phyloP scores from a whole-genome alignment of 1,140 invertebrate genomes.

The Drosophila tsacasi region DNA sequence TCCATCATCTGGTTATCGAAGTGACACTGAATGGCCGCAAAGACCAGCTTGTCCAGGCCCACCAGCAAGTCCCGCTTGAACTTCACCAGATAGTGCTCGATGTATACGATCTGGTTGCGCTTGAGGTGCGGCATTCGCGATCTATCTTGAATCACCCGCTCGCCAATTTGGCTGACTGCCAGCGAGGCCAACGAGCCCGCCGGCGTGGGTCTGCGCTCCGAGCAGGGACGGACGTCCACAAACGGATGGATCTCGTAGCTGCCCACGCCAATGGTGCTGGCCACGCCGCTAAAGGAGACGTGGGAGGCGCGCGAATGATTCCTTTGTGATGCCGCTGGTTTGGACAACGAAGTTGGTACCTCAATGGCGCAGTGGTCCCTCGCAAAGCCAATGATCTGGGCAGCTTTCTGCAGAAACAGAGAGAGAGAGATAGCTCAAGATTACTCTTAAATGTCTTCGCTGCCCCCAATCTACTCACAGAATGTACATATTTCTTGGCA shows the following conservation, averaged over 20 bases:
- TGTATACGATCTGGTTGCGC: slow-evolving; percentile 72
- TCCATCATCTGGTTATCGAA: slow-evolving; percentile 80
- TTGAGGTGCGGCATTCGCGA: slow-evolving; percentile 57
- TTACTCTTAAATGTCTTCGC: not conserved
- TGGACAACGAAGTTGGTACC: slow-evolving; percentile 30
- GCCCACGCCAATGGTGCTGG: slow-evolving; percentile 72
- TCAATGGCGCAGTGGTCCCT: slow-evolving; percentile 60
- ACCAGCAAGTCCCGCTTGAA: slow-evolving; percentile 78
- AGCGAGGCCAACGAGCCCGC: slow-evolving; percentile 76
- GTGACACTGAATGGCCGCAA: slow-evolving; percentile 75
- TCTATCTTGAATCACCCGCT: slow-evolving; percentile 58
- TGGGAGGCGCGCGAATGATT: slow-evolving; percentile 64
- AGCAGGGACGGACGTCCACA: slow-evolving; percentile 67
- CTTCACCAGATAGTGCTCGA: slow-evolving; percentile 79
- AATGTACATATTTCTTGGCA: slow-evolving; percentile 77
- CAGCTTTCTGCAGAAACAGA: slow-evolving; percentile 59
- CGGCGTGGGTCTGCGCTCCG: slow-evolving; percentile 67
- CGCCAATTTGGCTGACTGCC: slow-evolving; percentile 63
- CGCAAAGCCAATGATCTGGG: slow-evolving; percentile 65
- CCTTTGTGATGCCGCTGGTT: slow-evolving; percentile 1
- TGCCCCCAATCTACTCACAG: slow-evolving; percentile 50
- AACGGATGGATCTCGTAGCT: slow-evolving; percentile 82
- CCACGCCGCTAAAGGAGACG: slow-evolving; percentile 70
- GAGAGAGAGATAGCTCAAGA: not conserved
- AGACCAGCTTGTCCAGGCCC: slow-evolving; percentile 73